A percentile compares a stretch with the other conserved stretches of the same genome.
Evolutionary conservation across 2,888 invertebrate genomes (phyloP).

Genomic region (Mactromeris polynyma): DNA sequence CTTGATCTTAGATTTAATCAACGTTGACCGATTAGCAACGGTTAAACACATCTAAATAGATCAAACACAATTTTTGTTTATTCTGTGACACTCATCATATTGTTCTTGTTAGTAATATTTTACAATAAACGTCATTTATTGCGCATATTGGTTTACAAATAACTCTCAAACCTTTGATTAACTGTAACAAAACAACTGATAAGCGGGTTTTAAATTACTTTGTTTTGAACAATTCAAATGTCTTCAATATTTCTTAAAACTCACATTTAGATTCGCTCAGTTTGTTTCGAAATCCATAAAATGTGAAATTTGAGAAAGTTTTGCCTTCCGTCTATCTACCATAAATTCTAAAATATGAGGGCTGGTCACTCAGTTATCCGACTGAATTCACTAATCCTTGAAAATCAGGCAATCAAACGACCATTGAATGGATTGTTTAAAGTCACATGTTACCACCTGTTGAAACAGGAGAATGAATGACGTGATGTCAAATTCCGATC

Average conservation of each 20-base stretch:
- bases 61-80: constrained; percentile 7
- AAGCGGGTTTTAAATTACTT: constrained; percentile 22
- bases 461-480: too few species aligned
- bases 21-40: constrained; percentile 4
- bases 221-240: constrained; percentile 16
- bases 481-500: too few species aligned
- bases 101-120: not conserved
- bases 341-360: not conserved
- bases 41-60: constrained; percentile 16
- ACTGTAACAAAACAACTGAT: constrained; percentile 22
- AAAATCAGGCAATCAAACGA: too few species aligned
- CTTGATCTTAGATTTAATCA: constrained; percentile 15
- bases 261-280: not conserved
- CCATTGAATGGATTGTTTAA: too few species aligned
- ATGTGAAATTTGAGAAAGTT: constrained; percentile 30
- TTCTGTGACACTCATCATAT: not conserved
- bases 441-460: too few species aligned
- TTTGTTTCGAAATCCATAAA: not conserved
- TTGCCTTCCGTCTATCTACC: not conserved
- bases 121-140: constrained; percentile 4
- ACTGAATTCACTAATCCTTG: not conserved
- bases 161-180: constrained; percentile 31
- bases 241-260: constrained; percentile 20
- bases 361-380: not conserved
- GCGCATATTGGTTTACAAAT: constrained; percentile 32